Conservation (phyloP, 2,797 vertebrate species). For the Calcarius lapponicus region DNA sequence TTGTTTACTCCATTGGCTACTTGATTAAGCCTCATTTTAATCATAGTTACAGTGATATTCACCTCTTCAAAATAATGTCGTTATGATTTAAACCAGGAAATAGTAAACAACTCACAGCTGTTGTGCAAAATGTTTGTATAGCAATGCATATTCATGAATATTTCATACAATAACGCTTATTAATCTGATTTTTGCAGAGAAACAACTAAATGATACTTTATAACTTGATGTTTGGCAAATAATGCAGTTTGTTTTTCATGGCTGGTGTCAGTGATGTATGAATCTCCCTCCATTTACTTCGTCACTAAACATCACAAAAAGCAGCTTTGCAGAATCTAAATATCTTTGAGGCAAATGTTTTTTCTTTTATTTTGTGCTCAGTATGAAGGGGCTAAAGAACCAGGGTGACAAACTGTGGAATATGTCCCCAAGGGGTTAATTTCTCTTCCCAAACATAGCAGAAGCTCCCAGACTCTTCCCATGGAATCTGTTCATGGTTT, state of each 20-base stretch:
- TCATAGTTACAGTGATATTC: slow-evolving; percentile 65
- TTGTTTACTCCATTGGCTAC: slow-evolving; percentile 69
- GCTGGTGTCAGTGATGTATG: slow-evolving; percentile 11
- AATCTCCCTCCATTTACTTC: background rate
- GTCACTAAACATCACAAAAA: background rate
- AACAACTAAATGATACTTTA: slow-evolving; percentile 30
- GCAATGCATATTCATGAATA: slow-evolving; percentile 76
- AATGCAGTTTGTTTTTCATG: background rate
- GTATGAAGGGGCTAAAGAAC: background rate
- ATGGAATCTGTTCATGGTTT: background rate
- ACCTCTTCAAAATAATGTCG: slow-evolving; percentile 70
- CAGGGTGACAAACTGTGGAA: background rate
- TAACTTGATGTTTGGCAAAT: slow-evolving; percentile 49
- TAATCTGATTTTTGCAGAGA: slow-evolving; percentile 62
- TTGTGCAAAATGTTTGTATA: slow-evolving; percentile 79
- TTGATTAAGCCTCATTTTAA: slow-evolving; percentile 78
- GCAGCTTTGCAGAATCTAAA: background rate
- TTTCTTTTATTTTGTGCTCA: fast-evolving
- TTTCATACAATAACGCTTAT: slow-evolving; percentile 68
- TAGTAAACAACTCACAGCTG: slow-evolving; percentile 83
- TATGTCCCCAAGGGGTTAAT: background rate
- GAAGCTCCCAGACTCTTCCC: background rate
- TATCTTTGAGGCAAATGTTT: fast-evolving
- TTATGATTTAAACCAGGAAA: slow-evolving; percentile 84
- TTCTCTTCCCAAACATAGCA: background rate